These are phyloP conservation scores for Eupithecia pulchellata DNA, from an alignment of 2,888 invertebrate species.

Conservation along the genomic window DNA sequence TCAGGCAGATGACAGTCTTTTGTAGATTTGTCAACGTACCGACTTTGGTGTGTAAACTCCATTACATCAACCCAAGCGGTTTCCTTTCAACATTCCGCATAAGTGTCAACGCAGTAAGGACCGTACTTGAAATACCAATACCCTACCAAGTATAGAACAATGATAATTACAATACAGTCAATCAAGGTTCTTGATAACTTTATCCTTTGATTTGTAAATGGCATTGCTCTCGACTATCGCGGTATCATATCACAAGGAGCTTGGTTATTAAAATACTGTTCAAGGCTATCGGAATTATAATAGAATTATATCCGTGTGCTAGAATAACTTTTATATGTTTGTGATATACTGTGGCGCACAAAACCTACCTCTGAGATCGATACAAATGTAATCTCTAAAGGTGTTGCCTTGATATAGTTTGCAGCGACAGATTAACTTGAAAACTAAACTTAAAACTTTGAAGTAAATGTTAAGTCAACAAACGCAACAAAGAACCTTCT, in stretches of 20 bases:
- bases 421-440: not conserved
- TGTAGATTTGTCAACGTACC: not conserved
- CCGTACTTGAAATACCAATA: constrained; percentile 47
- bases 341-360: no score
- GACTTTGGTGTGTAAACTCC: not conserved
- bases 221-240: constrained; percentile 25
- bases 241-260: constrained; percentile 13
- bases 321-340: not conserved
- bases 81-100: constrained; percentile 25
- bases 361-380: no score
- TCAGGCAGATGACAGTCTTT: not conserved
- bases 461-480: constrained; percentile 5
- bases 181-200: constrained; percentile 43
- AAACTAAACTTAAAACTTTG: constrained; percentile 3
- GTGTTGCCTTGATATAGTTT: not conserved
- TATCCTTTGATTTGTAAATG: constrained; percentile 37
- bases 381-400: not conserved
- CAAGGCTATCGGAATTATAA: not conserved
- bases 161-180: constrained; percentile 41
- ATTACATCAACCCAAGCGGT: not conserved
- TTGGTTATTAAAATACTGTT: constrained; percentile 6
- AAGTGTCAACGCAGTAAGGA: constrained; percentile 38
- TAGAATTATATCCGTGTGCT: not conserved
- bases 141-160: constrained; percentile 39
- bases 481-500: constrained; percentile 6